These are phyloP conservation scores for Castor canadensis DNA, from an alignment of 2,113 vertebrate genomes.

Conservation along the genomic window DNA sequence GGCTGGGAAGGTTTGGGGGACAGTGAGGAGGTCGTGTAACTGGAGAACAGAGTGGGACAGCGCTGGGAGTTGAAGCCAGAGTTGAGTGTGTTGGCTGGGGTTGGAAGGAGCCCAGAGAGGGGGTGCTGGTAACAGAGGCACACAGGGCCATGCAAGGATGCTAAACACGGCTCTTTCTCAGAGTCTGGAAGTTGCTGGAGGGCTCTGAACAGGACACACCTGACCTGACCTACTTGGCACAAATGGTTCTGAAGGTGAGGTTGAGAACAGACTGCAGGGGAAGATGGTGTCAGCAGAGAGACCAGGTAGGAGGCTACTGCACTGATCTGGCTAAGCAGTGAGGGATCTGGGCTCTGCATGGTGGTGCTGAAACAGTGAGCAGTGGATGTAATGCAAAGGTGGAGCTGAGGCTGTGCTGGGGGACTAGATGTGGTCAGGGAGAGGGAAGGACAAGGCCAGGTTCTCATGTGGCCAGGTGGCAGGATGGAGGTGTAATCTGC, in stretches of 20 bases:
- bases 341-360: background rate
- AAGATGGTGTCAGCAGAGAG: background rate
- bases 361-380: background rate
- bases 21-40: background rate
- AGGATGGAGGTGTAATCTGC: background rate
- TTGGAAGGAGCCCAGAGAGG: background rate
- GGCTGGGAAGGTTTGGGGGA: background rate
- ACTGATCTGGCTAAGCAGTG: background rate
- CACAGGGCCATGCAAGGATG: background rate
- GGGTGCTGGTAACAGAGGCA: fast-evolving
- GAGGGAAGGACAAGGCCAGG: background rate
- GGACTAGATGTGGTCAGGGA: background rate
- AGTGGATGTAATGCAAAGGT: background rate
- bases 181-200: background rate
- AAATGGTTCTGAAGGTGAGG: background rate
- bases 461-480: background rate
- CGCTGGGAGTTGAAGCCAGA: background rate
- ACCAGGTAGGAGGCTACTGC: background rate
- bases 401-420: background rate
- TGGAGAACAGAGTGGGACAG: no score
- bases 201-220: background rate
- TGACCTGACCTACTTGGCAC: background rate
- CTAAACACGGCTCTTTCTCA: background rate
- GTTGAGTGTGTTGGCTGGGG: background rate
- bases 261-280: background rate